Percentiles rank a stretch among this genome's conserved stretches.
These are phyloP conservation scores for Drosophila ustulata DNA, from an alignment of 2,888 invertebrate genomes.

Conservation along the genomic window DNA sequence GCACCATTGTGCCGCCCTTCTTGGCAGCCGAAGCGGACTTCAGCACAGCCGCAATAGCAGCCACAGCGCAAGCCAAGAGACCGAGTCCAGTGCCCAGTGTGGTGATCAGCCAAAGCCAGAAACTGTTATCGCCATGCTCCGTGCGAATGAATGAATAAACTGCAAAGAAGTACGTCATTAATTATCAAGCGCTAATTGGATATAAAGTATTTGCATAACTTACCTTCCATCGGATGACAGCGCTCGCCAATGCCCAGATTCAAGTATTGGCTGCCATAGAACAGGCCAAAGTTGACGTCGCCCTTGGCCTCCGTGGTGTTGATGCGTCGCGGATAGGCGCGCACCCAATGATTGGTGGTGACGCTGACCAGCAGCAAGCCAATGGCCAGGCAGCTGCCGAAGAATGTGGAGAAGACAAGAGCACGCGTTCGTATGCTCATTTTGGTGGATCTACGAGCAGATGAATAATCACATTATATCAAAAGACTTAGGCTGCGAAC, in stretches of 20 bases:
- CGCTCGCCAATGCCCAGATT: slow-evolving; percentile 94
- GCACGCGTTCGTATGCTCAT: slow-evolving; percentile 90
- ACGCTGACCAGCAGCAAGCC: slow-evolving; percentile 90
- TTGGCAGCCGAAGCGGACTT: slow-evolving; percentile 84
- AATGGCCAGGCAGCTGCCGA: slow-evolving; percentile 90
- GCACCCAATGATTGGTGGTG: slow-evolving; percentile 92
- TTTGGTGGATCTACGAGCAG: slow-evolving; percentile 40
- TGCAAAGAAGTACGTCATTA: slow-evolving; percentile 34
- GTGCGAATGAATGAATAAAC: slow-evolving; percentile 82
- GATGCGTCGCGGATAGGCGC: slow-evolving; percentile 88
- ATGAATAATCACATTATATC: background rate
- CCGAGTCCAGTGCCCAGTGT: slow-evolving; percentile 84
- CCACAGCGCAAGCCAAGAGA: slow-evolving; percentile 83
- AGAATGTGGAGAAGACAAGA: slow-evolving; percentile 91
- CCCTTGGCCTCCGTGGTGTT: slow-evolving; percentile 87
- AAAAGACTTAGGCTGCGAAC: slow-evolving; percentile 33
- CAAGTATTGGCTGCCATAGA: slow-evolving; percentile 93
- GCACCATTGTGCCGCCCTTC: slow-evolving; percentile 82
- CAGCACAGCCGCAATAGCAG: slow-evolving; percentile 84
- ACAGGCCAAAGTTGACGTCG: slow-evolving; percentile 93
- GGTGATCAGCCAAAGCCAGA: slow-evolving; percentile 84
- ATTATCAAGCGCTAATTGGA: background rate
- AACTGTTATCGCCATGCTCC: slow-evolving; percentile 83
- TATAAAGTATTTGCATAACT: slow-evolving; percentile 55
- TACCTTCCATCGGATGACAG: slow-evolving; percentile 91